These are phyloP conservation scores for Galerucella pusilla DNA, from an alignment of 2,888 invertebrate genomes.

Conservation along the genomic window DNA sequence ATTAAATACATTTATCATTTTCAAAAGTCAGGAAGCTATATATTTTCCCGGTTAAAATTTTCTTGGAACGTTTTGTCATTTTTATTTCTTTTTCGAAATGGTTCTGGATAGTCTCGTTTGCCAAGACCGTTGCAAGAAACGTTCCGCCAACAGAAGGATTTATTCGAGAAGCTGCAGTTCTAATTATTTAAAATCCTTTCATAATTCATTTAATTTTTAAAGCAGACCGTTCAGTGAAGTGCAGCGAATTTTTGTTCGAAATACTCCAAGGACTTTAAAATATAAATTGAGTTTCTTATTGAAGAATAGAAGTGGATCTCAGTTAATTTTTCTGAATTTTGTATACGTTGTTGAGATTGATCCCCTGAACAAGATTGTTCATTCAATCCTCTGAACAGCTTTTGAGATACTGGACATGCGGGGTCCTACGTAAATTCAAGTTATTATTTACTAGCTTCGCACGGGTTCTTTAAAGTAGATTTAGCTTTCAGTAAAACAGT, in stretches of 20 bases:
- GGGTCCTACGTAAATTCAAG: too few relatives aligned
- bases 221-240: neutral
- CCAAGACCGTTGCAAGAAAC: neutral
- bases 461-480: too few relatives aligned
- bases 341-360: too few relatives aligned
- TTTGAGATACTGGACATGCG: too few relatives aligned
- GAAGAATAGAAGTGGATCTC: too few relatives aligned
- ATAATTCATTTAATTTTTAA: neutral
- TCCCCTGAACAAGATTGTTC: too few relatives aligned
- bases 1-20: conserved; percentile 14
- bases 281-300: too few relatives aligned
- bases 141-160: neutral
- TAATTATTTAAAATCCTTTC: conserved; percentile 1
- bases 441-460: too few relatives aligned
- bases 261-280: neutral
- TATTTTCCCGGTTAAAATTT: neutral
- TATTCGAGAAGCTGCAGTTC: neutral
- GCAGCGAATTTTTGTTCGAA: neutral
- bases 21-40: conserved; percentile 5
- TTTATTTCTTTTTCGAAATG: conserved; percentile 6
- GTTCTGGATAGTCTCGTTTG: neutral
- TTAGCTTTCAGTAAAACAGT: too few relatives aligned
- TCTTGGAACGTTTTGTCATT: conserved; percentile 5
- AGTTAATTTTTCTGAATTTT: too few relatives aligned
- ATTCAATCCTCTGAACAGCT: too few relatives aligned